Conservation (phyloP, 2,113 vertebrate genomes). For the Leptobrachium leishanense region DNA sequence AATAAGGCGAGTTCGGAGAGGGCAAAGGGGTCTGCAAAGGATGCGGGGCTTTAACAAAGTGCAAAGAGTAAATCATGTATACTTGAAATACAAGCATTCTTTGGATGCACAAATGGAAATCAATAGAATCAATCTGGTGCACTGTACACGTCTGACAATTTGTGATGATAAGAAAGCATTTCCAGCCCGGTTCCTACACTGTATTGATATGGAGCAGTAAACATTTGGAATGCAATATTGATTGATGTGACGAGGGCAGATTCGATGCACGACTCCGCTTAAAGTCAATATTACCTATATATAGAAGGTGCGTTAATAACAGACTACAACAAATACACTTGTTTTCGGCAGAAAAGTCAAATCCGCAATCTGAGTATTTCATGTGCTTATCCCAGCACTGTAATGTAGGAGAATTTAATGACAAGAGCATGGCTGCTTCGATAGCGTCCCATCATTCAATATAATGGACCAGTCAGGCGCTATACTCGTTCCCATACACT, state of each 20-base stretch:
- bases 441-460: too few relatives aligned
- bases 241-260: not conserved
- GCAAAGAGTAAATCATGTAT: not conserved
- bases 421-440: too few relatives aligned
- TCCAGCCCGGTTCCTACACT: not conserved
- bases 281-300: too few relatives aligned
- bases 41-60: not conserved
- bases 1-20: too few relatives aligned
- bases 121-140: constrained; percentile 22
- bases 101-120: constrained; percentile 13
- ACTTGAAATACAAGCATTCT: not conserved
- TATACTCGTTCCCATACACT: too few relatives aligned
- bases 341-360: too few relatives aligned
- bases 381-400: too few relatives aligned
- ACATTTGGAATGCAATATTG: constrained; percentile 26
- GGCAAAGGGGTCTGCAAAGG: not conserved
- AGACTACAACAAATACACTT: too few relatives aligned
- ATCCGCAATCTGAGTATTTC: too few relatives aligned
- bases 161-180: constrained; percentile 14
- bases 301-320: too few relatives aligned
- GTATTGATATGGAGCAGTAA: constrained; percentile 10
- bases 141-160: constrained; percentile 9
- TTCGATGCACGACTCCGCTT: not conserved
- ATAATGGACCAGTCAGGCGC: too few relatives aligned
- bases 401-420: too few relatives aligned